Conservation (phyloP, 2,113 vertebrate species). For the Leucosticte australis region DNA sequence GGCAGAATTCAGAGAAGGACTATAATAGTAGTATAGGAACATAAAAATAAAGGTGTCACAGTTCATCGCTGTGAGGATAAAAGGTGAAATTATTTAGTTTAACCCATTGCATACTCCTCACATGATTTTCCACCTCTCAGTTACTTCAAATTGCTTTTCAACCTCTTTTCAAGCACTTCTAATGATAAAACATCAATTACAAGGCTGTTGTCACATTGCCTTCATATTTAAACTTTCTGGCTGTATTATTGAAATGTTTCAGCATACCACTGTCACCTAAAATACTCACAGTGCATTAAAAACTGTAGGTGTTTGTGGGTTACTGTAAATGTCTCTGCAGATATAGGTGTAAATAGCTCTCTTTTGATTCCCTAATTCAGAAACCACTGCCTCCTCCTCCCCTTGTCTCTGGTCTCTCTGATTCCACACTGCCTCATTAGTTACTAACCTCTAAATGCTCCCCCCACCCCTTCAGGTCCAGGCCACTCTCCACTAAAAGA, state of each 20-base stretch:
- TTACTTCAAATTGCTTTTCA: neutral
- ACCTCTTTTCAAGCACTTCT: neutral
- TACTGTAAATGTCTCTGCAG: constrained; percentile 15
- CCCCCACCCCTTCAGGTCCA: neutral
- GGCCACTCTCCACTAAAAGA: neutral
- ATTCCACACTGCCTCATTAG: neutral
- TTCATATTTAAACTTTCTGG: neutral
- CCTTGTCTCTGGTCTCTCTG: neutral
- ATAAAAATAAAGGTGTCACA: neutral
- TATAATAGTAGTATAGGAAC: neutral
- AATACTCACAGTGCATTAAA: neutral
- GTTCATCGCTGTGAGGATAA: neutral
- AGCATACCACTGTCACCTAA: neutral
- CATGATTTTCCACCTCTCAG: neutral
- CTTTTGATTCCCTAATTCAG: neutral
- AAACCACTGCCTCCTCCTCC: neutral
- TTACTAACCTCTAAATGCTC: neutral
- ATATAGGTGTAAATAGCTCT: neutral
- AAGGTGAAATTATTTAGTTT: neutral
- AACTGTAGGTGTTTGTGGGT: constrained; percentile 2
- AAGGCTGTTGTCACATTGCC: neutral
- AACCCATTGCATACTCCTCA: neutral
- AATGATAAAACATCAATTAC: neutral
- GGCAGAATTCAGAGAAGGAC: neutral
- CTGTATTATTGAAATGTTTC: neutral